Evolutionary conservation across 2,797 vertebrate genomes (phyloP).

Genomic region (Atherinosoma microstoma): DNA sequence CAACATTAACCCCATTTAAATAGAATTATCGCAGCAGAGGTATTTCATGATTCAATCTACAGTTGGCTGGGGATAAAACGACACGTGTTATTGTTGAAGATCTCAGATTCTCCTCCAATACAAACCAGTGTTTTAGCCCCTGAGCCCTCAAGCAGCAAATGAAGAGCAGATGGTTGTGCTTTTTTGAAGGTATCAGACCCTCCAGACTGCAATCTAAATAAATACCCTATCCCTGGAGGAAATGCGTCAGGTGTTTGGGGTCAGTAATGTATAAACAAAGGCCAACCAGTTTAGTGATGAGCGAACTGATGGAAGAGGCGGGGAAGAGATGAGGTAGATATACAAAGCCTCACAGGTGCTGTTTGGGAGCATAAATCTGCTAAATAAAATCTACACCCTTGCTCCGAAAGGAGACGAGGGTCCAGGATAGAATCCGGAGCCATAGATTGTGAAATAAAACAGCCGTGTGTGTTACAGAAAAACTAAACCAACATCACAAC

Average conservation of each 20-base stretch:
- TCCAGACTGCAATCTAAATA: slow-evolving; percentile 81
- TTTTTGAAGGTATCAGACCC: slow-evolving; percentile 70
- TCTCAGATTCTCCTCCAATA: slow-evolving; percentile 67
- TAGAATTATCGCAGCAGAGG: slow-evolving; percentile 66
- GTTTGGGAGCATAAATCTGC: slow-evolving; percentile 7
- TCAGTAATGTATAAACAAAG: slow-evolving; percentile 65
- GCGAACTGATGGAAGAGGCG: slow-evolving; percentile 9
- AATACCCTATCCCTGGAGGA: slow-evolving; percentile 70
- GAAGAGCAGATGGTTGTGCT: slow-evolving; percentile 82
- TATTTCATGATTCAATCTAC: slow-evolving; percentile 56
- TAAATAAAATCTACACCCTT: background rate
- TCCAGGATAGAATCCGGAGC: slow-evolving; percentile 12
- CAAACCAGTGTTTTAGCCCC: slow-evolving; percentile 68
- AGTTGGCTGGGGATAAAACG: slow-evolving; percentile 65
- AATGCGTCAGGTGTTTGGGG: slow-evolving; percentile 76
- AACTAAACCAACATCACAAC: slow-evolving; percentile 30
- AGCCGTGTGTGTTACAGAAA: background rate
- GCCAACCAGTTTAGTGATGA: slow-evolving; percentile 26
- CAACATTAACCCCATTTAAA: slow-evolving; percentile 45
- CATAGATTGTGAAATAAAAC: slow-evolving; percentile 27
- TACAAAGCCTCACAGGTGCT: slow-evolving; percentile 45
- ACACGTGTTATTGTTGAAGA: slow-evolving; percentile 62
- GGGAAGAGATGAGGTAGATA: background rate
- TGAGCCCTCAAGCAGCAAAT: slow-evolving; percentile 73
- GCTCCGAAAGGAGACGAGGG: slow-evolving; percentile 9